Percentiles rank a stretch among this genome's conserved stretches.
phyloP scores from a whole-genome alignment of 2,888 invertebrate species.

The Clitarchus hookeri region DNA sequence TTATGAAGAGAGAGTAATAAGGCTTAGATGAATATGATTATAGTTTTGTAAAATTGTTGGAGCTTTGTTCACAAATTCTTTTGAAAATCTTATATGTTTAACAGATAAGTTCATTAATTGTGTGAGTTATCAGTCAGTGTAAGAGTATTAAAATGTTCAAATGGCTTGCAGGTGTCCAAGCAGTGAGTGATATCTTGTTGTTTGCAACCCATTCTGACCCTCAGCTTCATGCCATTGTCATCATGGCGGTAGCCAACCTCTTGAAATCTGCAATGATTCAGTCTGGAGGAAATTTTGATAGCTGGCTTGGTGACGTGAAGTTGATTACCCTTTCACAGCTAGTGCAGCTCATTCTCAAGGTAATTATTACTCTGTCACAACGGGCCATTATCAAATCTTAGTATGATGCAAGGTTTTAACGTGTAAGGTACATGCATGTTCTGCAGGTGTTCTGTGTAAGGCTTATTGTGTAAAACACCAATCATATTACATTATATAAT shows the following conservation, averaged over 20 bases:
- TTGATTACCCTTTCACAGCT: constrained; percentile 33
- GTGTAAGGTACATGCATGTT: no score
- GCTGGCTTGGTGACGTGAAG: constrained; percentile 33
- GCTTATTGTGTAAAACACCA: no score
- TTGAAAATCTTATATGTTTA: background rate
- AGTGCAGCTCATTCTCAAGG: constrained; percentile 38
- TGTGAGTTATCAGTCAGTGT: background rate
- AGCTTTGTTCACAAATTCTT: background rate
- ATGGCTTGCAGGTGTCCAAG: constrained; percentile 33
- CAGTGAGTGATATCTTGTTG: constrained; percentile 70
- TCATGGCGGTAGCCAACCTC: constrained; percentile 70
- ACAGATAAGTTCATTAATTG: background rate
- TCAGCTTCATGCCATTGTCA: constrained; percentile 75
- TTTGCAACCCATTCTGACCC: constrained; percentile 78
- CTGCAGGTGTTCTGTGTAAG: no score
- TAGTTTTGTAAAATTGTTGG: no score
- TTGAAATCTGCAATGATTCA: constrained; percentile 64
- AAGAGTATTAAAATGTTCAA: background rate
- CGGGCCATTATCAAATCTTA: no score
- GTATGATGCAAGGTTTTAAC: no score
- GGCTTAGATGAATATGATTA: no score
- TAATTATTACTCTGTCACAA: constrained; percentile 12
- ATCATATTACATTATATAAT: no score
- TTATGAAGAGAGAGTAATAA: no score
- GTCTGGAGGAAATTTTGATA: constrained; percentile 59